A percentile compares a stretch with the other conserved stretches of the same genome.
Evolutionary conservation across 2,113 vertebrate genomes (phyloP).

Genomic region (Bos indicus): DNA sequence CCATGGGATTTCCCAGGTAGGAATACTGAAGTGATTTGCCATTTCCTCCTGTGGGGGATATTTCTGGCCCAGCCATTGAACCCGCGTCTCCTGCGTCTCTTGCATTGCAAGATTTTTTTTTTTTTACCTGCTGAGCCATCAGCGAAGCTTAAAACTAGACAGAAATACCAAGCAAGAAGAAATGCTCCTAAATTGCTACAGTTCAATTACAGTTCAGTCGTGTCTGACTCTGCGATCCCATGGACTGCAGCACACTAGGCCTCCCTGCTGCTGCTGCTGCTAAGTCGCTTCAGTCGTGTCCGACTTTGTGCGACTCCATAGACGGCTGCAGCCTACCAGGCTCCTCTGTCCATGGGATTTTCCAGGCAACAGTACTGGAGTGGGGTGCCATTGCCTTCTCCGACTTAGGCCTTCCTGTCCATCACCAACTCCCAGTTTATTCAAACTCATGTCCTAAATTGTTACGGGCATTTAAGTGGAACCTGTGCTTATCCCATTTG

Average conservation of each 20-base stretch:
- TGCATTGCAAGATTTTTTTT: background rate
- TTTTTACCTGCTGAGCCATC: background rate
- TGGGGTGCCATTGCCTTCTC: background rate
- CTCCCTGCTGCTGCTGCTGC: no score
- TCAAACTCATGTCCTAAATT: background rate
- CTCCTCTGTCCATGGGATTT: background rate
- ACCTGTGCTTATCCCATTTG: background rate
- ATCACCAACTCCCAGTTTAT: background rate
- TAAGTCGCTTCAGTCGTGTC: background rate
- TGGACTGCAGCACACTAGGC: background rate
- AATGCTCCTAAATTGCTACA: background rate
- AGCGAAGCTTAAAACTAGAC: background rate
- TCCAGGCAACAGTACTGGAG: background rate
- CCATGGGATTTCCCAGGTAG: background rate
- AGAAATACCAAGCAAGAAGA: background rate
- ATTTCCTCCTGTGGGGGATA: background rate
- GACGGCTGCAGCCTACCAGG: no score
- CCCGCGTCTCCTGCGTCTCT: background rate
- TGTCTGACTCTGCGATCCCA: background rate
- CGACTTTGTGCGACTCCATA: background rate
- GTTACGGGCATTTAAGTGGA: background rate
- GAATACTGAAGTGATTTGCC: background rate
- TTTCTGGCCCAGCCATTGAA: background rate
- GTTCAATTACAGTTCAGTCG: background rate
- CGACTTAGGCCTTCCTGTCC: background rate